phyloP scores from a whole-genome alignment of 2,797 vertebrate species.

The Pseudomugil gertrudae region DNA sequence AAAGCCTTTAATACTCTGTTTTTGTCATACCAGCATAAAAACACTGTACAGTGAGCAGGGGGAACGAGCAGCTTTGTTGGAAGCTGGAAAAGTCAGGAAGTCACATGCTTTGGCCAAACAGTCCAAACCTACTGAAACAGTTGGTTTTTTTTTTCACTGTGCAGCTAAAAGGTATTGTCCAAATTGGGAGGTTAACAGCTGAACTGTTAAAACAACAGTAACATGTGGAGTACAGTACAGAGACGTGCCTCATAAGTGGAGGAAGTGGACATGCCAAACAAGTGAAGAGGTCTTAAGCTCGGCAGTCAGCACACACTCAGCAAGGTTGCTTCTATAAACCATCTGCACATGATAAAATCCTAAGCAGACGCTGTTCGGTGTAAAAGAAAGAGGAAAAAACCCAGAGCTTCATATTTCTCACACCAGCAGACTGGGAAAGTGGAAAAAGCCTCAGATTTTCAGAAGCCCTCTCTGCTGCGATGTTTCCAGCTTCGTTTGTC shows the following conservation, averaged over 20 bases:
- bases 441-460: constrained; percentile 15
- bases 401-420: constrained; percentile 10
- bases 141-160: constrained; percentile 39
- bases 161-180: constrained; percentile 67
- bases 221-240: constrained; percentile 21
- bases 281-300: constrained; percentile 20
- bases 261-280: constrained; percentile 28
- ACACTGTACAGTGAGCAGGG: constrained; percentile 19
- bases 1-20: constrained; percentile 64
- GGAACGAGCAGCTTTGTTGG: constrained; percentile 44
- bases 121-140: constrained; percentile 46
- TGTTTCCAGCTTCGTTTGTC: not conserved
- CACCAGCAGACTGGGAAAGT: constrained; percentile 18
- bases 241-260: constrained; percentile 14
- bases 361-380: constrained; percentile 18
- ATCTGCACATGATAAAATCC: constrained; percentile 15
- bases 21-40: constrained; percentile 58
- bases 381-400: not conserved
- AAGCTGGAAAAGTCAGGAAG: constrained; percentile 70
- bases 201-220: constrained; percentile 66
- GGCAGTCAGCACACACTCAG: constrained; percentile 15
- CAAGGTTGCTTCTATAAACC: constrained; percentile 14
- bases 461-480: not conserved
- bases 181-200: constrained; percentile 53
- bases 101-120: constrained; percentile 71